A percentile compares a stretch with the other conserved stretches of the same genome.
These are phyloP conservation scores for Tetragonisca angustula DNA, from an alignment of 2,888 invertebrate species.

Conservation along the genomic window DNA sequence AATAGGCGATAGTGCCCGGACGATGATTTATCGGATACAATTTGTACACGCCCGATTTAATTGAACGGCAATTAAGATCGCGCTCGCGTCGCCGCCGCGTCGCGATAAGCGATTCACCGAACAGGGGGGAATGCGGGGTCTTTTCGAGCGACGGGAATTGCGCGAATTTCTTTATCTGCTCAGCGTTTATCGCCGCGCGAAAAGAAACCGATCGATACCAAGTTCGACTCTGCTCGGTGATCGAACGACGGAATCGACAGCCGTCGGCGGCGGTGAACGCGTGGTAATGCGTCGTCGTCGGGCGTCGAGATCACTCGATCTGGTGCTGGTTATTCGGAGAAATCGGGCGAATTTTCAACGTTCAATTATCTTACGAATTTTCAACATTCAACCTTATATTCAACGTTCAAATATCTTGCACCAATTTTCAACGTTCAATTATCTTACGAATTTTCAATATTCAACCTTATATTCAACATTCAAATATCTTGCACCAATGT, in stretches of 20 bases:
- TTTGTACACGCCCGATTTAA: slow-evolving; percentile 53
- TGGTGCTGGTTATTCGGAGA: too few relatives aligned
- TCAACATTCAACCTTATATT: slow-evolving; percentile 78
- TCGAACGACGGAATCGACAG: too few relatives aligned
- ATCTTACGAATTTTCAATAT: slow-evolving; percentile 59
- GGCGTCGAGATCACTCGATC: slow-evolving; percentile 51
- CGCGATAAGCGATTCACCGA: slow-evolving; percentile 20
- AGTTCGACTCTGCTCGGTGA: too few relatives aligned
- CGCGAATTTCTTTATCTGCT: slow-evolving; percentile 16
- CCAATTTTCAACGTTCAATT: too few relatives aligned
- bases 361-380: slow-evolving; percentile 76
- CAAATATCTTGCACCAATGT: too few relatives aligned
- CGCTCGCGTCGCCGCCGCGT: slow-evolving; percentile 11
- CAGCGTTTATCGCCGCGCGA: too few relatives aligned
- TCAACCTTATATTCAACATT: too few relatives aligned
- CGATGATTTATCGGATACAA: slow-evolving; percentile 53
- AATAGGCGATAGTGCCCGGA: slow-evolving; percentile 39
- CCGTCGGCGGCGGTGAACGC: too few relatives aligned
- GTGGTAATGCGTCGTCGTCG: slow-evolving; percentile 10
- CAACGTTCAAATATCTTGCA: too few relatives aligned
- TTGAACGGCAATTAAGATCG: slow-evolving; percentile 48
- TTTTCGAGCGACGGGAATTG: background rate
- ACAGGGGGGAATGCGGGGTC: background rate
- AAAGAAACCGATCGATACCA: too few relatives aligned
- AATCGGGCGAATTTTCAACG: too few relatives aligned